These are phyloP conservation scores for Ploceus nigricollis DNA, from an alignment of 2,113 vertebrate genomes.

Conservation along the genomic window DNA sequence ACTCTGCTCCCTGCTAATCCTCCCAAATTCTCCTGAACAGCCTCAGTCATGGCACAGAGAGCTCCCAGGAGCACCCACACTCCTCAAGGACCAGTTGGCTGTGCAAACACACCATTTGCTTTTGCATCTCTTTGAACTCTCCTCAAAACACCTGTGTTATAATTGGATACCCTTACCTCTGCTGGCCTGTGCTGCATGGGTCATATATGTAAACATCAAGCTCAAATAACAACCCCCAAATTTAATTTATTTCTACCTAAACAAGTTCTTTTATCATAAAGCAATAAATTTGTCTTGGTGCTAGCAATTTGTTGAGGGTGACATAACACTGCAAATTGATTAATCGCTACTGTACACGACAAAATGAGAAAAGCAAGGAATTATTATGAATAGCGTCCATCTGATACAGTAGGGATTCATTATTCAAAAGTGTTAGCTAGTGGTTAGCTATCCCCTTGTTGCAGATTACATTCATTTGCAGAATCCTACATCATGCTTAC, in stretches of 20 bases:
- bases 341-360: slow-evolving; percentile 83
- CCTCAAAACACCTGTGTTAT: slow-evolving; percentile 18
- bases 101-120: not conserved
- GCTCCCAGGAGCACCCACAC: not conserved
- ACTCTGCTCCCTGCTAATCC: not conserved
- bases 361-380: slow-evolving; percentile 90
- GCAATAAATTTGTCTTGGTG: slow-evolving; percentile 89
- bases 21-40: not conserved
- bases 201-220: slow-evolving; percentile 75
- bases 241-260: slow-evolving; percentile 89
- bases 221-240: slow-evolving; percentile 78
- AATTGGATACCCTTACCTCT: slow-evolving; percentile 60
- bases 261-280: slow-evolving; percentile 91
- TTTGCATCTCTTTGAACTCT: slow-evolving; percentile 24
- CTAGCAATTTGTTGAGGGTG: slow-evolving; percentile 87
- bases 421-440: slow-evolving; percentile 83
- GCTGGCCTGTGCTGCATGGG: slow-evolving; percentile 46
- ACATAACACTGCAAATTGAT: slow-evolving; percentile 89
- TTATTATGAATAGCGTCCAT: slow-evolving; percentile 90
- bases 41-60: not conserved
- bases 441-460: slow-evolving; percentile 81
- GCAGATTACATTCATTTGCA: slow-evolving; percentile 87
- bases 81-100: slow-evolving; percentile 20
- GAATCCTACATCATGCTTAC: slow-evolving; percentile 82
- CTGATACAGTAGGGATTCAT: slow-evolving; percentile 85